phyloP scores from a whole-genome alignment of 2,113 vertebrate species.

The Xenopus tropicalis region UCB_Xtro_10.0 CM004446.2:70092501-70093000 shows the following conservation, averaged over 20 bases:
- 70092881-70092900: too few species aligned
- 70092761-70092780: slow-evolving; percentile 43
- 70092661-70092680: slow-evolving; percentile 58
- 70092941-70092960: too few species aligned
- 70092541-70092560: slow-evolving; percentile 82
- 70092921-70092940: too few species aligned
- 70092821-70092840: too few species aligned
- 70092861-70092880: too few species aligned
- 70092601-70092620: slow-evolving; percentile 59
- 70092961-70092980: too few species aligned
- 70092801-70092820: too few species aligned
- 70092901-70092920: too few species aligned
- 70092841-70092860: too few species aligned
- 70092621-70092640: slow-evolving; percentile 64
- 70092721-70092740: slow-evolving; percentile 50
- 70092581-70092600: slow-evolving; percentile 89
- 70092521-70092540: slow-evolving; percentile 94
- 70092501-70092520: slow-evolving; percentile 90
- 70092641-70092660: slow-evolving; percentile 54
- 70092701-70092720: slow-evolving; percentile 43
- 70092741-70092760: slow-evolving; percentile 49
- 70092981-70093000: too few species aligned
- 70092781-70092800: not conserved
- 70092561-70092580: slow-evolving; percentile 98
- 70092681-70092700: slow-evolving; percentile 42